Evolutionary conservation across 2,797 vertebrate species (phyloP).

Genomic region (Pseudotriccus pelzelni): DNA sequence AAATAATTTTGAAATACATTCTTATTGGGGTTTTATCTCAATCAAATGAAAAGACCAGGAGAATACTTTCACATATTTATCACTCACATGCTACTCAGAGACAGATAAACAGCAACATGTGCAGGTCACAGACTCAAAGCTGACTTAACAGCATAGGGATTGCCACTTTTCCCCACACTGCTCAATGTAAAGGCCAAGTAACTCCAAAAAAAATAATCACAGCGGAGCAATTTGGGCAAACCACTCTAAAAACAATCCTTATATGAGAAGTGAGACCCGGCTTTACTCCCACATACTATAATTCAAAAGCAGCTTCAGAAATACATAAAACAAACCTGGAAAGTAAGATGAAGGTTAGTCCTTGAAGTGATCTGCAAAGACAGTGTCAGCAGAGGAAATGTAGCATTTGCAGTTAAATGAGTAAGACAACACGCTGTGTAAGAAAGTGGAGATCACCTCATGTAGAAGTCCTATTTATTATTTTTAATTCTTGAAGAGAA

Average conservation of each 20-base stretch:
- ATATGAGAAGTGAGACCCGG: background rate
- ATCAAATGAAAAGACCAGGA: background rate
- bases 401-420: background rate
- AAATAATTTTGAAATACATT: background rate
- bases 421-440: background rate
- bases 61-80: background rate
- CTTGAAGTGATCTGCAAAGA: background rate
- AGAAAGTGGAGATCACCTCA: background rate
- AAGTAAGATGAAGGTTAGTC: background rate
- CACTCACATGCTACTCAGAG: background rate
- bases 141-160: background rate
- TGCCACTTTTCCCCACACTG: rapidly evolving
- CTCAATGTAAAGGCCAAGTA: background rate
- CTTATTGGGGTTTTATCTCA: background rate
- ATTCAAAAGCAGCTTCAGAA: background rate
- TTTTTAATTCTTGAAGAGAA: background rate
- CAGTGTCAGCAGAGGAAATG: background rate
- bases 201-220: background rate
- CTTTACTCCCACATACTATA: background rate
- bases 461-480: background rate
- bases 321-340: background rate
- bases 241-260: background rate
- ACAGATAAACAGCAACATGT: background rate
- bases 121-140: background rate
- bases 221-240: background rate